Percentiles rank a stretch among this genome's conserved stretches.
phyloP scores from a whole-genome alignment of 2,113 vertebrate genomes.

The Trichomycterus rosablanca region DNA sequence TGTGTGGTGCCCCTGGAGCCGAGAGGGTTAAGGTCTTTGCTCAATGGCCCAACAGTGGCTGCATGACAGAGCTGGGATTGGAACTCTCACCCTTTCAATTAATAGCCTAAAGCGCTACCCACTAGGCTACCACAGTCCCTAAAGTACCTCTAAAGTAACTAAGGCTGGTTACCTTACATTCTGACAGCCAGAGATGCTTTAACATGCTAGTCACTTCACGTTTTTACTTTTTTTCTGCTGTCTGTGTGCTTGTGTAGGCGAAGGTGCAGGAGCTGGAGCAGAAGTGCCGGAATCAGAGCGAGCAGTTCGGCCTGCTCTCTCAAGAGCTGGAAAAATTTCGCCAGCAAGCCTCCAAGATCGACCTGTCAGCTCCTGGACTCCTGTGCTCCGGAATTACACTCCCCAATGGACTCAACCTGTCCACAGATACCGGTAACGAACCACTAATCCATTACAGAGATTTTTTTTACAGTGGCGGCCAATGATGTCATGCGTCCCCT shows the following conservation, averaged over 20 bases:
- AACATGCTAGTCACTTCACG: too few relatives aligned
- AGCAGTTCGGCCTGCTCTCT: slow-evolving; percentile 87
- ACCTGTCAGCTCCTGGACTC: slow-evolving; percentile 65
- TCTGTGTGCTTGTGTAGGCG: slow-evolving; percentile 62
- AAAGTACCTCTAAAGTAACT: too few relatives aligned
- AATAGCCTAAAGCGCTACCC: too few relatives aligned
- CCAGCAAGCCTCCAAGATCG: slow-evolving; percentile 81
- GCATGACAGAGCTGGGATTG: too few relatives aligned
- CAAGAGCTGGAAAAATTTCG: slow-evolving; percentile 90
- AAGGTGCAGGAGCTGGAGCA: slow-evolving; percentile 91
- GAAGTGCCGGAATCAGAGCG: slow-evolving; percentile 88
- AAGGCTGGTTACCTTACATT: too few relatives aligned
- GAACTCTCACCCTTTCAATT: too few relatives aligned
- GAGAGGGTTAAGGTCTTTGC: too few relatives aligned
- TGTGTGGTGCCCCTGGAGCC: too few relatives aligned
- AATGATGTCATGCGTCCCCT: too few relatives aligned
- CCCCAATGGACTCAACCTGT: slow-evolving; percentile 66
- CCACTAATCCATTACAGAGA: not conserved
- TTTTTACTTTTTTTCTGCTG: not conserved
- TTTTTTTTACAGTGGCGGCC: not conserved
- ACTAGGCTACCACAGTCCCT: too few relatives aligned
- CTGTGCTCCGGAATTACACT: slow-evolving; percentile 66
- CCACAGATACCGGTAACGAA: slow-evolving; percentile 61
- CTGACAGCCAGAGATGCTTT: too few relatives aligned
- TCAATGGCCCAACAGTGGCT: too few relatives aligned